Evolutionary conservation across 2,888 invertebrate genomes (phyloP), one percentile per base, ranked within the genome.

Genomic region (Salpingus planirostris): DNA sequence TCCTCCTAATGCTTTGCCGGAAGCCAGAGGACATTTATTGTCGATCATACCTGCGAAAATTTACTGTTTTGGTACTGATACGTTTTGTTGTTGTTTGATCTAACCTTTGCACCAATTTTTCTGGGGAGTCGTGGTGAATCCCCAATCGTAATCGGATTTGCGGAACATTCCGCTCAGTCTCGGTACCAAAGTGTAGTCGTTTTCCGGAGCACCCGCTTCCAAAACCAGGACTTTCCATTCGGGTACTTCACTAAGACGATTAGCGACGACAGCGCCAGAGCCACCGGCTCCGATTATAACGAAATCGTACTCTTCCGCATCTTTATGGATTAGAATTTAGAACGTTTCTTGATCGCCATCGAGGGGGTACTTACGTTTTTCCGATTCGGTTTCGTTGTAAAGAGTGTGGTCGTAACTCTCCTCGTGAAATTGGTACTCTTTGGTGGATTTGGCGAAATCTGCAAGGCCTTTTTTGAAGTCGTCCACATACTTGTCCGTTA

Each of bases 1-100:
- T 2, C 89, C 89, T 4, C 89, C 89, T 55, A 89, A 71, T 0
- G 84, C 82, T 58, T 82, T 85, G 2, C 87, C 88, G 38, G 45
- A 22, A 36, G 44, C 36, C 8, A 48, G 36, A 2, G 42, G 35
- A 26, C 52, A 52, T 27, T 42, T 15, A 11, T 52, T 40, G 27
- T 49, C 41, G 24, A 40, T 37, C 29, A 44, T 44, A 14, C 53
- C 52, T 52, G 18, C 21, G 18, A 18, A 8, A 18, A 18, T 18
- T 8, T 6, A 8, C 5, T 18, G 18, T 8, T 18, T 18, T 18
- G 18, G 18, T 18, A 8, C 18, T 18, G 18, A 18, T 18, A 18
- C 18, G 18, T 8, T 18, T 18, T 18, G 18, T 5, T 18, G 18
- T 8, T 18, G 18, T 6, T 18, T 6, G 5, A 14, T 31, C 30